phyloP scores from a whole-genome alignment of 2,113 vertebrate species.

The Salvelinus namaycush region DNA sequence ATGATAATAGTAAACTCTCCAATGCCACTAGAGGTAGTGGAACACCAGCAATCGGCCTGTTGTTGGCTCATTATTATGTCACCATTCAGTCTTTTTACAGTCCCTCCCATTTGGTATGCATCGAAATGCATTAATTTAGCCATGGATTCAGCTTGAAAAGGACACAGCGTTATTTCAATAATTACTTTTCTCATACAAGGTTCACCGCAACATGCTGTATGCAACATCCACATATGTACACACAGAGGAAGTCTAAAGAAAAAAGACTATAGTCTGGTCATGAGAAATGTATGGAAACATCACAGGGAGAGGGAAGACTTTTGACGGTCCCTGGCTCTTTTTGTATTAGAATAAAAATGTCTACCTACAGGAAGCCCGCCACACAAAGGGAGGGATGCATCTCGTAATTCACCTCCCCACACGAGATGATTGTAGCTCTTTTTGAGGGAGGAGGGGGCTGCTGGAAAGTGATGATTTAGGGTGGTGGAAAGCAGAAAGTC shows the following conservation, averaged over 20 bases:
- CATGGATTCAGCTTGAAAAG: conserved; percentile 1
- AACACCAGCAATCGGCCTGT: not conserved
- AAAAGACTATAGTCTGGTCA: conserved; percentile 21
- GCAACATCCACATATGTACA: not conserved
- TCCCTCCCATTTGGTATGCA: conserved; percentile 9
- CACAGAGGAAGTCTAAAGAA: not conserved
- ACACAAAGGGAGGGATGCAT: conserved; percentile 82
- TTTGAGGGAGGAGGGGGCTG: conserved; percentile 47
- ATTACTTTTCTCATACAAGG: conserved; percentile 13
- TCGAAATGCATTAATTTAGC: conserved; percentile 22
- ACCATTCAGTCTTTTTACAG: not conserved
- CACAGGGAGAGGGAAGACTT: conserved; percentile 72
- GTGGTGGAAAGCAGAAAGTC: too few species aligned
- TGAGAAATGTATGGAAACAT: conserved; percentile 37
- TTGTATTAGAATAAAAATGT: conserved; percentile 83
- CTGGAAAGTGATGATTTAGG: not conserved
- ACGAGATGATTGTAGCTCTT: conserved; percentile 92
- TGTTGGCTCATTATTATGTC: not conserved
- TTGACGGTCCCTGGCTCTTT: conserved; percentile 75
- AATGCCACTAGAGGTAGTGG: conserved; percentile 1
- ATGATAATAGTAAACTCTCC: too few species aligned
- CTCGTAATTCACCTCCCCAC: conserved; percentile 85
- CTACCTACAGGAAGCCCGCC: conserved; percentile 81
- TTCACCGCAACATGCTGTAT: conserved; percentile 1
- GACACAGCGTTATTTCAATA: conserved; percentile 19